Evolutionary conservation across 2,888 invertebrate species (phyloP), one percentile per base, ranked within the genome.

Genomic region (Mystacides longicornis): DNA sequence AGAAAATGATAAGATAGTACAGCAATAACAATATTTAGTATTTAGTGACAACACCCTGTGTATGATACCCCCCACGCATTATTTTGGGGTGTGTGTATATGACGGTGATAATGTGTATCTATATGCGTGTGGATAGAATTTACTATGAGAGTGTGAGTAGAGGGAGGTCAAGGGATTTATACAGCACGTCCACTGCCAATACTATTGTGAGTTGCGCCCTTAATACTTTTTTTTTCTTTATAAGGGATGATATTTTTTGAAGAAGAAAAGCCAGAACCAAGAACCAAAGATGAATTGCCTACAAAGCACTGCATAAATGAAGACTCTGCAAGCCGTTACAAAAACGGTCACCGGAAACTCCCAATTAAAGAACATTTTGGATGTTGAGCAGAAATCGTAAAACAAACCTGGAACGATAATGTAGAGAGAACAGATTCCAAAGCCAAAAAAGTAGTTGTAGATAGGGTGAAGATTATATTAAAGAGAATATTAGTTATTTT

Each of bases 11-110:
- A 37, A 37, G 37, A 37, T 37, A 37, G 37, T 37, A 16, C 16
- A 7, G 37, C 37, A 37, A 37, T 37, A 37, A 37, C 37, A 37
- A 37, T 37, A 37, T 37, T 37, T 37, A 37, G 37, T 37, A 37
- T 37, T 37, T 37, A 37, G 37, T 14, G 37, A 14, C n/a, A 16
- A 4, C 37, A 27, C 37, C 37, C 37, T 37, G 37, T 37, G 14
- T 37, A 37, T 7, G 16, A 37, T 14, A 37, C 14, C 37, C 4
- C 14, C 37, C 7, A 3, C 7, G 16, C 11, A 27, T 27, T 27
- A 27, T 27, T 5, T 27, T 27, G 5, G 27, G 27, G 11, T 27
- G 27, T 27, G 27, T 27, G 27, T 27, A 27, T 27, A 7, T 27
- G 7, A 27, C 11, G 5, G 27, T 27, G 5, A 27, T 27, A 5